Conservation (phyloP, 2,113 vertebrate genomes). For the Colinus virginianus region DNA sequence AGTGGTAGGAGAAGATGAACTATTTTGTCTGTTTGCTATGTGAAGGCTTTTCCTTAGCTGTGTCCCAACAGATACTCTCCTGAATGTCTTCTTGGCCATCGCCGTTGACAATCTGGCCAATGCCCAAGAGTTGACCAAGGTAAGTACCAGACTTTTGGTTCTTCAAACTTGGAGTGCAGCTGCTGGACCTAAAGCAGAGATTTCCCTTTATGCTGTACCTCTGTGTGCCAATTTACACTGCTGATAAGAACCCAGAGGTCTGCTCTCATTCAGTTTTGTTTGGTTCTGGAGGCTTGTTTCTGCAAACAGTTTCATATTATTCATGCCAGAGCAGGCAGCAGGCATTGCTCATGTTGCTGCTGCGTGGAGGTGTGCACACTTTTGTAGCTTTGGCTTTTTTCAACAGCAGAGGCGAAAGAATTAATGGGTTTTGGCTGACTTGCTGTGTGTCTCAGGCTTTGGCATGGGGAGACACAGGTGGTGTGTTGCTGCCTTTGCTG, state of each 20-base stretch:
- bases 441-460: neutral
- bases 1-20: neutral
- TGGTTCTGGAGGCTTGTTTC: neutral
- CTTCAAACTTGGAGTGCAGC: neutral
- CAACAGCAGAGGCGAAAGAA: neutral
- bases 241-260: neutral
- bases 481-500: neutral
- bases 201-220: rapidly evolving
- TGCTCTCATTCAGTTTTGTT: neutral
- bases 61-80: slow-evolving; percentile 85
- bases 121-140: slow-evolving; percentile 96
- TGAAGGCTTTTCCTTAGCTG: slow-evolving; percentile 76
- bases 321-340: neutral
- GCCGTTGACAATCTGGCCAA: slow-evolving; percentile 97
- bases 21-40: rapidly evolving
- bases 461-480: neutral
- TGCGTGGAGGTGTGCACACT: neutral
- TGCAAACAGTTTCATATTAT: neutral
- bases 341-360: neutral
- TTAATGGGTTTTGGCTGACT: neutral
- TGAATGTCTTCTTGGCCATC: slow-evolving; percentile 96
- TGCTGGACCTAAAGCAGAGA: neutral
- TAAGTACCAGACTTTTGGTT: neutral
- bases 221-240: no score
- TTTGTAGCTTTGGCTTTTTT: neutral